phyloP scores from a whole-genome alignment of 2,797 vertebrate genomes.

The Hylomyscus alleni region DNA sequence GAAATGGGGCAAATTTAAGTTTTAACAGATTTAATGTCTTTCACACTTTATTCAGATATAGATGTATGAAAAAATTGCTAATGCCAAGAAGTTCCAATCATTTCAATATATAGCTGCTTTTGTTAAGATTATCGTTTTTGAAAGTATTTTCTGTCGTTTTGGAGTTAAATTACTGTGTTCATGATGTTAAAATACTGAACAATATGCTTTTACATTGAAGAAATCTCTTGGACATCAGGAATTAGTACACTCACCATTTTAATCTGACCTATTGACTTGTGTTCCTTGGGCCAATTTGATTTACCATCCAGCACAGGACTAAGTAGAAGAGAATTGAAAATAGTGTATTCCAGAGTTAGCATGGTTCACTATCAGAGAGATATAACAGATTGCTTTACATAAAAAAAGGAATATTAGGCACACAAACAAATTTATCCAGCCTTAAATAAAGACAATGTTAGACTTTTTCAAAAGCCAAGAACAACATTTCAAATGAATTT shows the following conservation, averaged over 20 bases:
- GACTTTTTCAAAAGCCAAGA: not conserved
- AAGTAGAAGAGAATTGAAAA: not conserved
- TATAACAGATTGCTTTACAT: not conserved
- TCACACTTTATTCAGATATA: constrained; percentile 59
- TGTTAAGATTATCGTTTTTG: not conserved
- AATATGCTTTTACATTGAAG: not conserved
- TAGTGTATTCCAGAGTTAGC: not conserved
- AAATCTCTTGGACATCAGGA: not conserved
- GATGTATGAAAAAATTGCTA: constrained; percentile 13
- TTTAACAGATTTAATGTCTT: constrained; percentile 61
- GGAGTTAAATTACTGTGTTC: not conserved
- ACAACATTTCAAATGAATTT: not conserved
- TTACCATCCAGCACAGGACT: not conserved
- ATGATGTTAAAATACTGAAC: not conserved
- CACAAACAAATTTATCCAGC: not conserved
- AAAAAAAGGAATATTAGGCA: not conserved
- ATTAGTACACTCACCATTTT: not conserved
- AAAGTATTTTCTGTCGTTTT: not conserved
- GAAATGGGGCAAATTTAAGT: constrained; percentile 33
- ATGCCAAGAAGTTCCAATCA: constrained; percentile 17
- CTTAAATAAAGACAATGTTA: not conserved
- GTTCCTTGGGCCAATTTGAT: not conserved
- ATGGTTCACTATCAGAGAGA: not conserved
- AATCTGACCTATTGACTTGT: not conserved
- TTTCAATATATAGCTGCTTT: constrained; percentile 53